Evolutionary conservation across 2,113 vertebrate genomes (phyloP), one percentile per base, ranked within the genome.

Genomic region (Neofelis nebulosa): DNA sequence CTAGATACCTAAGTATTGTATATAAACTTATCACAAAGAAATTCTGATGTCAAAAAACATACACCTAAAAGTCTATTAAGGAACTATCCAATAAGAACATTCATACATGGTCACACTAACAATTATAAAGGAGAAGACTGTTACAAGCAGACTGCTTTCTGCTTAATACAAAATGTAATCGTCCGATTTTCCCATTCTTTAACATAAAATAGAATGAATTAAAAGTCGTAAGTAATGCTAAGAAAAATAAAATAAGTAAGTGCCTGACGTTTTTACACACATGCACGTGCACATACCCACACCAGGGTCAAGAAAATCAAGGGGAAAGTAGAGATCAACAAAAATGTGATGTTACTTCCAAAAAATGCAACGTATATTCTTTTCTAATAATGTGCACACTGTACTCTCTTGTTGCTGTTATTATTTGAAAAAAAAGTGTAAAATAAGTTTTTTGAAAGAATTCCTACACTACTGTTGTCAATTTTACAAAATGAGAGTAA

Each of bases 151-250:
- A 94, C 4, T 66, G 13, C 2, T 90, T 95, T 95, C 73, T 41
- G 38, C 23, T 74, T 25, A 82, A 79, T 29, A 89, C 27, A n/a
- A 92, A 94, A 85, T 16, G 76, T 29, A 65, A 50, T 23, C 29
- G 31, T 85, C 15, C 15, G 27, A 52, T 31, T 89, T 68, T 87
- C 27, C 48, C 55, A 48, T 50, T 73, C 25, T 79, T 82, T 79
- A 92, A 93, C 23, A 45, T 82, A 78, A 96, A 96, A 38, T 13
- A 93, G 71, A 45, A 85, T 82, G 36, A 97, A 29, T 73, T 85
- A 81, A 94, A 95, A 94, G 8, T 91, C 21, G 78, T 0, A 63
- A 65, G 88, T 80, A 16, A 90, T 19, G 12, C 3, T 23, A 87
- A 68, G 33, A 91, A 89, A 88, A 91, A 57, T 48, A 85, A 76